A percentile compares a stretch with the other conserved stretches of the same genome.
Conservation (phyloP, 2,113 vertebrate species). For the Vulpes lagopus region DNA sequence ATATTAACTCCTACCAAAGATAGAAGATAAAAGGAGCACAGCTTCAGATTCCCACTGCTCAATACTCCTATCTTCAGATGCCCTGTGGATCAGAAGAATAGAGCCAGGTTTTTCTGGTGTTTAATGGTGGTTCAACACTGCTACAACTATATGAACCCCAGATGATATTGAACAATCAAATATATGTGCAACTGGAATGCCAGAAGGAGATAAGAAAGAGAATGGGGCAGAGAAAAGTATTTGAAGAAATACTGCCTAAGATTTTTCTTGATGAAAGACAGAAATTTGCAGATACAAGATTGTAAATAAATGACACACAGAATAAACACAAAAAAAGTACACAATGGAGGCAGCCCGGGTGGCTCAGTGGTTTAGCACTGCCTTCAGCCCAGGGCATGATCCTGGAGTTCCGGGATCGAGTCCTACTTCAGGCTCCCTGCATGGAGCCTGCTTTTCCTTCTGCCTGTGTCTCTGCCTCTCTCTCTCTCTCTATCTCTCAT, state of each 20-base stretch:
- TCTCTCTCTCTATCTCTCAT: too few species aligned
- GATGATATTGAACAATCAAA: not conserved
- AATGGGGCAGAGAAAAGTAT: conserved; percentile 18
- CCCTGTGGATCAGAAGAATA: not conserved
- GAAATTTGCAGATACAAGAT: conserved; percentile 28
- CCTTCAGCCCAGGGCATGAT: too few species aligned
- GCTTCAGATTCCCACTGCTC: not conserved
- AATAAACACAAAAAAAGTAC: conserved; percentile 26
- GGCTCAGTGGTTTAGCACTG: too few species aligned
- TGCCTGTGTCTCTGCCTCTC: too few species aligned
- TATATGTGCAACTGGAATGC: not conserved
- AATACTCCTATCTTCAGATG: not conserved
- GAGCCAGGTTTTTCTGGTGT: not conserved
- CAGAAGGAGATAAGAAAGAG: not conserved
- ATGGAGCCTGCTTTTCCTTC: too few species aligned
- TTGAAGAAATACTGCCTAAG: conserved; percentile 24
- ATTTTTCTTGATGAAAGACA: conserved; percentile 37
- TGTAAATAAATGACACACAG: not conserved
- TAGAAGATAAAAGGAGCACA: not conserved
- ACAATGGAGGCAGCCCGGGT: not conserved
- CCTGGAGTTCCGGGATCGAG: too few species aligned
- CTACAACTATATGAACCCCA: not conserved
- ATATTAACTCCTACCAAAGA: not conserved
- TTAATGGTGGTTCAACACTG: not conserved
- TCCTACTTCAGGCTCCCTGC: too few species aligned